These are phyloP conservation scores for Patiria pectinifera DNA, from an alignment of 53 echinoderm and acorn worm genomes.

Conservation along the genomic window DNA sequence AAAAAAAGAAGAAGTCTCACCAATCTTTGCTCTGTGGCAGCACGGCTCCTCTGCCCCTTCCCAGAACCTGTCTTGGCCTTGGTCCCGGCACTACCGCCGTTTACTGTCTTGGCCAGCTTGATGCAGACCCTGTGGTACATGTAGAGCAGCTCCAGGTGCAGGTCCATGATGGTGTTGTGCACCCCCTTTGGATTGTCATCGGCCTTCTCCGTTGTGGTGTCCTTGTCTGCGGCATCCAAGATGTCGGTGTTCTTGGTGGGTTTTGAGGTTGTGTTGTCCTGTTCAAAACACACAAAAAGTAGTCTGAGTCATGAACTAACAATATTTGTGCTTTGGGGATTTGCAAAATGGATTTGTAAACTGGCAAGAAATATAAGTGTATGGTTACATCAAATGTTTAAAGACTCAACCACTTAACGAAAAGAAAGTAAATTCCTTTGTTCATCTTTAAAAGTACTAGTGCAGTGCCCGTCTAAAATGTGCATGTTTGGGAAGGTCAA, in stretches of 20 bases:
- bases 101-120: conserved; percentile 72
- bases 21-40: conserved; percentile 27
- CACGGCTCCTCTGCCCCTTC: conserved; percentile 41
- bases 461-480: too few relatives aligned
- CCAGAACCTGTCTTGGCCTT: conserved; percentile 38
- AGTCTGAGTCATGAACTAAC: neutral
- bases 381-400: too few relatives aligned
- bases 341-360: too few relatives aligned
- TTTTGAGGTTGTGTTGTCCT: conserved; percentile 21
- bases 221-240: conserved; percentile 61
- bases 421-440: too few relatives aligned
- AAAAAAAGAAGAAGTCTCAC: neutral
- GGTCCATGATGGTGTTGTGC: conserved; percentile 94
- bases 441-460: too few relatives aligned
- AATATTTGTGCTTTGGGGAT: too few relatives aligned
- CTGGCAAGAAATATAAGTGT: too few relatives aligned
- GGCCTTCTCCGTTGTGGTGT: conserved; percentile 66
- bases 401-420: too few relatives aligned
- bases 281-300: neutral
- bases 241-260: neutral
- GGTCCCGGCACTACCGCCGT: conserved; percentile 18
- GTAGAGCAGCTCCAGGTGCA: conserved; percentile 93
- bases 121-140: conserved; percentile 97
- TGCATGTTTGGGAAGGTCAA: too few relatives aligned
- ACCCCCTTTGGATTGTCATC: conserved; percentile 82